These are phyloP conservation scores for Mormyrus iriodes DNA, from an alignment of 2,113 vertebrate genomes.

Conservation along the genomic window DNA sequence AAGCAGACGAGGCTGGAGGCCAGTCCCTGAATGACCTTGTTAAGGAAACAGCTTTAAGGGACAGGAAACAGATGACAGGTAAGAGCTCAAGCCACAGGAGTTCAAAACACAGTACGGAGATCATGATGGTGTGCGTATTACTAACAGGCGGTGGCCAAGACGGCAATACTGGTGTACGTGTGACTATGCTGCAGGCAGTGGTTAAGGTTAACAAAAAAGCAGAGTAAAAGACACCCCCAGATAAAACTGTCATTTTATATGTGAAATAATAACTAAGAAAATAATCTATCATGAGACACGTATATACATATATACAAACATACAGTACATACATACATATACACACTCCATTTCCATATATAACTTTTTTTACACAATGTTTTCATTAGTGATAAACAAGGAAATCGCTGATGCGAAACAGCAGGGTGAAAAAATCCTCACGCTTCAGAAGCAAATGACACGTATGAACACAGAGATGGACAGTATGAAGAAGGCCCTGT, in stretches of 20 bases:
- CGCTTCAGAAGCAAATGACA: conserved; percentile 61
- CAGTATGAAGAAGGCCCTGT: conserved; percentile 45
- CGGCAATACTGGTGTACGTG: neutral
- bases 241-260: neutral
- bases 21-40: neutral
- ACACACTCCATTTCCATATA: neutral
- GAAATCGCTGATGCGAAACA: conserved; percentile 58
- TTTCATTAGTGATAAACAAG: conserved; percentile 47
- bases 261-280: neutral
- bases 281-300: neutral
- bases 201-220: neutral
- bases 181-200: neutral
- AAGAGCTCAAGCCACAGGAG: neutral
- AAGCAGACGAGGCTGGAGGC: neutral
- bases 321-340: neutral
- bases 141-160: neutral
- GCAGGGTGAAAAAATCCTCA: conserved; percentile 57
- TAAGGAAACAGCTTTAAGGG: neutral
- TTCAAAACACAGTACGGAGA: neutral
- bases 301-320: neutral
- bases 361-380: neutral
- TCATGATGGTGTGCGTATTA: neutral
- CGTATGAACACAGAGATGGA: conserved; percentile 50
- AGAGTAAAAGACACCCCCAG: neutral
- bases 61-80: neutral